phyloP scores from a whole-genome alignment of 2,113 vertebrate genomes.

The Pomatorhinus ruficollis region DNA sequence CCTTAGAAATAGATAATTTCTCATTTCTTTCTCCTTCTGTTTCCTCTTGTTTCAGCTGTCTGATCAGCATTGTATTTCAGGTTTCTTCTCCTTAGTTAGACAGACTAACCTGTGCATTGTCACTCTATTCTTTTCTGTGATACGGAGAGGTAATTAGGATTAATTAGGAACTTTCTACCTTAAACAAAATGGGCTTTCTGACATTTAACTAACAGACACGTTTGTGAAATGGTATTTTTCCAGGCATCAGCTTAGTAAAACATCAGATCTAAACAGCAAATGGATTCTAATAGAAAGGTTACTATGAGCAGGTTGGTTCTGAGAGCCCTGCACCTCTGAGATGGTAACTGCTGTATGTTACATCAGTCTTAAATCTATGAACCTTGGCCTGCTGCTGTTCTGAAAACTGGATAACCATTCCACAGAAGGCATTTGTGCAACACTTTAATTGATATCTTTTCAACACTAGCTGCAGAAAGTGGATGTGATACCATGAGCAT shows the following conservation, averaged over 20 bases:
- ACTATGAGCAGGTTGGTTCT: accelerated
- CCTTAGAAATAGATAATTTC: neutral
- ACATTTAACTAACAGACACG: neutral
- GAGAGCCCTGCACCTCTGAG: neutral
- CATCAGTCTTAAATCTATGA: neutral
- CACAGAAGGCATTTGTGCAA: neutral
- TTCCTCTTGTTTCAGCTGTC: neutral
- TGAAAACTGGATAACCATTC: neutral
- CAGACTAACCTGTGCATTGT: neutral
- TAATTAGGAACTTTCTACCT: neutral
- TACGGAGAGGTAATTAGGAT: neutral
- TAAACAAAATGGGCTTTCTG: neutral
- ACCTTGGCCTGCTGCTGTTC: neutral
- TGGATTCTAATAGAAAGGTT: neutral
- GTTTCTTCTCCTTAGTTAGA: neutral
- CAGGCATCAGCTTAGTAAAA: neutral
- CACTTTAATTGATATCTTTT: neutral
- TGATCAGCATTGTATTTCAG: neutral
- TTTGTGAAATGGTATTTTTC: neutral
- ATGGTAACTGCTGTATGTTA: neutral
- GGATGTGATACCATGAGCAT: neutral
- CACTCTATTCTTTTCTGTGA: neutral
- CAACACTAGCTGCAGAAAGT: neutral
- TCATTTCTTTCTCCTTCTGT: neutral
- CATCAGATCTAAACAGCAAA: neutral